Evolutionary conservation across 2,888 invertebrate genomes (phyloP).

Genomic region (Lucinisca nassula): DNA sequence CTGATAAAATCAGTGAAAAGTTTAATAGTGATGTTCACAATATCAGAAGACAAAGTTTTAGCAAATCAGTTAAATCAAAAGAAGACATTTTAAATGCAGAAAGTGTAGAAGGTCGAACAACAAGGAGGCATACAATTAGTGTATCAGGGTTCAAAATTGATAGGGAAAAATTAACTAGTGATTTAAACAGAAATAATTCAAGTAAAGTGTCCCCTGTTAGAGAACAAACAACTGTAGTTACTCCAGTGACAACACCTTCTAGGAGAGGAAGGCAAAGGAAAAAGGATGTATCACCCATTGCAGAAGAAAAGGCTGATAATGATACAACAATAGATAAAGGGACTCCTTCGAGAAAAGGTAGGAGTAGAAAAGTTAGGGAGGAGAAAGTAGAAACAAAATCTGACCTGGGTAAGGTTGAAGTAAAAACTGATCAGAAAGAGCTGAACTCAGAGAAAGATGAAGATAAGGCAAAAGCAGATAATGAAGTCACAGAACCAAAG

Average conservation of each 20-base stretch:
- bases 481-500: background rate
- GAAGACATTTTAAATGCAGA: constrained; percentile 13
- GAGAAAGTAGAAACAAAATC: background rate
- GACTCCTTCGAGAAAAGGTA: background rate
- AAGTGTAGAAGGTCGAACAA: background rate
- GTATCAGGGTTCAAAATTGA: background rate
- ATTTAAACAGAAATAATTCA: background rate
- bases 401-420: background rate
- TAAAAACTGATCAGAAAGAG: background rate
- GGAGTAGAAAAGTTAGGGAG: background rate
- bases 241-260: constrained; percentile 42
- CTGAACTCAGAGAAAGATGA: background rate
- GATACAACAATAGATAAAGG: constrained; percentile 9
- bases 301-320: constrained; percentile 2
- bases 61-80: constrained; percentile 40
- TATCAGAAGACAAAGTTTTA: constrained; percentile 44
- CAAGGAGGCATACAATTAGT: constrained; percentile 15
- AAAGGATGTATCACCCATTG: background rate
- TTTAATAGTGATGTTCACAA: background rate
- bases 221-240: background rate
- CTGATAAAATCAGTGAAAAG: background rate
- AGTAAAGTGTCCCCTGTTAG: background rate
- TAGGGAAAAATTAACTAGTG: background rate
- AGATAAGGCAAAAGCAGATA: background rate
- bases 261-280: constrained; percentile 45